A percentile compares a stretch with the other conserved stretches of the same genome.
phyloP scores from a whole-genome alignment of 2,113 vertebrate genomes.

The Mandrillus leucophaeus region DNA sequence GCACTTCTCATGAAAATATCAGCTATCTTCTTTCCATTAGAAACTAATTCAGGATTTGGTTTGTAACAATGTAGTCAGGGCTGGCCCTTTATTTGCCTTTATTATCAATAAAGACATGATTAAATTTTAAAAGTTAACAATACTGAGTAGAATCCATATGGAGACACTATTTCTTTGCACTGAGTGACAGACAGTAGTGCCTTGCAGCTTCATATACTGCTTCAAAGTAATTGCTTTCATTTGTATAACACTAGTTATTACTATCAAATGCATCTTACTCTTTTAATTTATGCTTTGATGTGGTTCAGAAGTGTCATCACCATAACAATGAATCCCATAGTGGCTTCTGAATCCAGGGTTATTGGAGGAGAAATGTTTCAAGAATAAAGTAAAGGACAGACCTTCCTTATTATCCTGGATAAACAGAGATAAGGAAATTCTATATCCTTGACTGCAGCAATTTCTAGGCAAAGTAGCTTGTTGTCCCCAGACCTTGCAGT shows the following conservation, averaged over 20 bases:
- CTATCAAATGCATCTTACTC: neutral
- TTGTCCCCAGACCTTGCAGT: neutral
- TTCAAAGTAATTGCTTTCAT: neutral
- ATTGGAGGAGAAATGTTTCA: neutral
- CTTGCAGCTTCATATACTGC: neutral
- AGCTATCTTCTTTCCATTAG: too few species aligned
- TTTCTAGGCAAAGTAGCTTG: neutral
- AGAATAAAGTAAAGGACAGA: neutral
- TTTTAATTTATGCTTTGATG: neutral
- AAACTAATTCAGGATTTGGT: neutral
- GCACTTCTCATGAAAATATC: neutral
- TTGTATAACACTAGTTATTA: neutral
- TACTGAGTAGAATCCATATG: neutral
- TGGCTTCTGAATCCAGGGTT: neutral
- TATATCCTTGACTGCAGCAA: neutral
- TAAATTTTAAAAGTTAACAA: neutral
- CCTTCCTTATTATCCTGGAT: conserved; percentile 13
- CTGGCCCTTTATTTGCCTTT: neutral
- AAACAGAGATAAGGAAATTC: conserved; percentile 32
- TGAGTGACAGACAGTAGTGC: neutral
- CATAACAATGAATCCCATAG: neutral
- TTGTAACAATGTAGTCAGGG: neutral
- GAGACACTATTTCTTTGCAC: neutral
- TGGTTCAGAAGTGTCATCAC: neutral
- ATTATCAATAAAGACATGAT: neutral